phyloP scores from a whole-genome alignment of 2,888 invertebrate species.

The Helicoverpa assulta region DNA sequence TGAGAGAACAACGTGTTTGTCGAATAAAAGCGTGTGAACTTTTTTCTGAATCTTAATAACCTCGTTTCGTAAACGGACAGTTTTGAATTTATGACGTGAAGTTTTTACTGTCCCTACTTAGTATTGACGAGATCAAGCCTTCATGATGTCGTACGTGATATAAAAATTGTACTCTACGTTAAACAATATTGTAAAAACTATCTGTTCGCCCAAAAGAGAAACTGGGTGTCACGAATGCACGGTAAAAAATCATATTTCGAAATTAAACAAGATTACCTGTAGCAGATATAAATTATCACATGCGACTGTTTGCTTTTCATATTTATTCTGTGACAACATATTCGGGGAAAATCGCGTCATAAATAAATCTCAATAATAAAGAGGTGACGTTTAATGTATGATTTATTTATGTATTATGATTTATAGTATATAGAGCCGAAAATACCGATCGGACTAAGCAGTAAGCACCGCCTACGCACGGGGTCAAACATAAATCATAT shows the following conservation, averaged over 20 bases:
- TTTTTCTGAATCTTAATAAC: slow-evolving; percentile 78
- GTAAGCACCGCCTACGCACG: slow-evolving; percentile 84
- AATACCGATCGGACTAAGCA: slow-evolving; percentile 89
- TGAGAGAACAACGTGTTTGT: slow-evolving; percentile 84
- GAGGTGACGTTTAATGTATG: slow-evolving; percentile 77
- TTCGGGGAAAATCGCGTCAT: slow-evolving; percentile 70
- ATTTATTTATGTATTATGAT: slow-evolving; percentile 82
- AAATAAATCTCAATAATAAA: slow-evolving; percentile 79
- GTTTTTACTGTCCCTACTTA: slow-evolving; percentile 42
- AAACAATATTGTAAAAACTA: slow-evolving; percentile 10
- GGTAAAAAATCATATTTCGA: slow-evolving; percentile 23
- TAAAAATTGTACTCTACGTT: neutral
- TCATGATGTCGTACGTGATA: slow-evolving; percentile 5
- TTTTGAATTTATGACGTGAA: slow-evolving; percentile 65
- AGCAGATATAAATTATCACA: slow-evolving; percentile 46
- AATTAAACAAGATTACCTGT: slow-evolving; percentile 45
- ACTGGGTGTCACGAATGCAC: slow-evolving; percentile 5
- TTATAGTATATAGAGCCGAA: slow-evolving; percentile 83
- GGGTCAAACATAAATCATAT: slow-evolving; percentile 87
- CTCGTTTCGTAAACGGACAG: slow-evolving; percentile 62
- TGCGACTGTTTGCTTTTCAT: slow-evolving; percentile 54
- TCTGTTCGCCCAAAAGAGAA: neutral
- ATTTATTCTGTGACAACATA: slow-evolving; percentile 63
- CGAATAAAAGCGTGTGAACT: slow-evolving; percentile 82
- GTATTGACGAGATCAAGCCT: slow-evolving; percentile 5